Evolutionary conservation across 2,797 vertebrate species (phyloP), one percentile per base, ranked within the genome.

Genomic region (Numenius phaeopus): DNA sequence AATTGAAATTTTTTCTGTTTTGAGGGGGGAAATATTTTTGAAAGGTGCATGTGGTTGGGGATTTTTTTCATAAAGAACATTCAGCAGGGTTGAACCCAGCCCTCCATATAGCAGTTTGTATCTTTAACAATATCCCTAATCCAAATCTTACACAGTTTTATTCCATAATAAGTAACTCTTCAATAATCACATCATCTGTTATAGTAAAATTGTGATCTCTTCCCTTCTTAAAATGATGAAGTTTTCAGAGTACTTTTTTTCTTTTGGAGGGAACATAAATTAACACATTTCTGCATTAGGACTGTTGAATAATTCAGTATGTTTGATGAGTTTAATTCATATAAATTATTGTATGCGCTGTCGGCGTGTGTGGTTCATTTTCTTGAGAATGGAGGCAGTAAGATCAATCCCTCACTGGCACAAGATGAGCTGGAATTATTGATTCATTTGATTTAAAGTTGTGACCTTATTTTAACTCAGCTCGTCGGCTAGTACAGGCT

Each of bases 301-400:
- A 27, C 49, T 78, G 21, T 44, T 91, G 75, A 86, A 82, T 90
- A 89, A 69, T 70, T 97, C 61, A 89, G 0, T 59, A 75, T 55
- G 34, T 86, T 91, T 81, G 42, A 46, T 94, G 75, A 83, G 13
- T 78, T 95, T 91, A 90, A 87, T 93, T 85, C 30, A 57, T 75
- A 66, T 64, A 67, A 94, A 67, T 69, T 50, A 32, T 46, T 80
- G 70, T 55, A 47, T 78, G 52, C 92, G 59, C 77, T 80, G 13
- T 72, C 84, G 90, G 78, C n/a, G 32, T 7, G 2, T 84, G 71
- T 87, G 87, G 69, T 61, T 94, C 40, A 34, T 96, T 96, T 96
- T 78, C 62, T 76, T 73, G 58, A 76, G 82, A 89, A 81, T 2
- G 26, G 67, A 91, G 70, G 65, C 64, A 86, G 37, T 88, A 73